Evolutionary conservation across 2,113 vertebrate species (phyloP), one percentile per base, ranked within the genome.

Genomic region (Periophthalmodon schlosseri): DNA sequence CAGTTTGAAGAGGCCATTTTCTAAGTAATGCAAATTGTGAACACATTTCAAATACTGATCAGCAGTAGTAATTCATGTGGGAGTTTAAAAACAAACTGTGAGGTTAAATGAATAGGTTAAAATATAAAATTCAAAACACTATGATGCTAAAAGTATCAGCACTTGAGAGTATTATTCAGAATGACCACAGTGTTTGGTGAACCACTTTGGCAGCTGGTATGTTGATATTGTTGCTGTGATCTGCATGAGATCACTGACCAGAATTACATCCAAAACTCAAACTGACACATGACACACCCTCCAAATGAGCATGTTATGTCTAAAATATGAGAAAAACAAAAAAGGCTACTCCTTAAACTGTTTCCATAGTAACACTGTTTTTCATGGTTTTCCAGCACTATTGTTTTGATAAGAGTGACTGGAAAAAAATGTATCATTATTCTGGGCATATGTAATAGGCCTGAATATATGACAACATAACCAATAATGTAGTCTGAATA

Each of bases 81-180:
- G 65, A 63, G 68, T 81, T 73, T 76, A 6, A 39, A 64, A 74
- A 8, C 36, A 64, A 47, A 52, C 46, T 65, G 39, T 76, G 23
- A 20, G 72, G 78, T 69, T 63, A 15, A 60, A 58, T 24, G 21
- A 58, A 73, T 0, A 75, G 70, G 80, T 78, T 72, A 72, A 75
- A 75, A 78, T 69, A 65, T 61, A 52, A n/a, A 20, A 79, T 77
- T 79, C 46, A 21, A 56, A 56, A 61, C 75, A 78, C 16, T 14
- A 56, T 15, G 67, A 74, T 77, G 81, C 61, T 52, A 87, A 86
- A 91, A 80, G 72, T 84, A 70, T 83, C 84, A 84, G 84, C 70
- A 73, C 57, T 50, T 23, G 39, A 76, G 80, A 79, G 70, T 39
- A 75, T 76, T 74, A 66, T 66, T 72, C 57, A 57, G 57, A 56